These are phyloP conservation scores for Campoplex capitator DNA, from an alignment of 2,888 invertebrate genomes.

Conservation along the genomic window DNA sequence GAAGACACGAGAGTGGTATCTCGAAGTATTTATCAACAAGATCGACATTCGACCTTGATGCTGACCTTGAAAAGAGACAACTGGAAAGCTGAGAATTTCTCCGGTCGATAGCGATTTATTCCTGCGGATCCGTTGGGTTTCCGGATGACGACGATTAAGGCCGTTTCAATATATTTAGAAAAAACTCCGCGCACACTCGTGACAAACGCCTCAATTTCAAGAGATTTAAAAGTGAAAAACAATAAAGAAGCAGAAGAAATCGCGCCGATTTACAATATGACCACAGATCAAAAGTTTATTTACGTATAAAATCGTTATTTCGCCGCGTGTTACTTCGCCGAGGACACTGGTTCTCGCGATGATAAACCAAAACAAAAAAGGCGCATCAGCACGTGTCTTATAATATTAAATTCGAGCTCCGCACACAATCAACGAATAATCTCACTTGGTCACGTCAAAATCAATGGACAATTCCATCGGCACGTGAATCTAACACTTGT, in stretches of 20 bases:
- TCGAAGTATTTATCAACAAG: background rate
- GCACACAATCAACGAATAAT: conserved; percentile 22
- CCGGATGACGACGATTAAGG: background rate
- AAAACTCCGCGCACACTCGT: conserved; percentile 12
- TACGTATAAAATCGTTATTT: conserved; percentile 8
- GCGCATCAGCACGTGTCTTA: background rate
- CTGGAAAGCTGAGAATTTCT: background rate
- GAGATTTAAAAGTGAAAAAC: too few relatives aligned
- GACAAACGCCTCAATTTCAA: background rate
- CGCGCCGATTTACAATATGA: background rate
- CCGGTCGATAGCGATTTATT: background rate
- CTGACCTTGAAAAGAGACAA: conserved; percentile 10
- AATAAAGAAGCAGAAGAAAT: background rate
- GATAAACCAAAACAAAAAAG: conserved; percentile 18
- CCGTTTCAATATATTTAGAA: background rate
- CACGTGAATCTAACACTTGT: conserved; percentile 1
- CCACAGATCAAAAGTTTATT: background rate
- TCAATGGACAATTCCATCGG: conserved; percentile 32
- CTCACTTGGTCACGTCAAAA: conserved; percentile 52
- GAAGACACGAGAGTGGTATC: background rate
- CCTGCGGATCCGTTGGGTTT: background rate
- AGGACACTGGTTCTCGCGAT: conserved; percentile 26
- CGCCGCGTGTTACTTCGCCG: conserved; percentile 34
- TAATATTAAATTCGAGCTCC: background rate
- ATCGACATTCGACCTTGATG: background rate